Conservation (phyloP, 2,888 invertebrate genomes). For the Mamestra brassicae region DNA sequence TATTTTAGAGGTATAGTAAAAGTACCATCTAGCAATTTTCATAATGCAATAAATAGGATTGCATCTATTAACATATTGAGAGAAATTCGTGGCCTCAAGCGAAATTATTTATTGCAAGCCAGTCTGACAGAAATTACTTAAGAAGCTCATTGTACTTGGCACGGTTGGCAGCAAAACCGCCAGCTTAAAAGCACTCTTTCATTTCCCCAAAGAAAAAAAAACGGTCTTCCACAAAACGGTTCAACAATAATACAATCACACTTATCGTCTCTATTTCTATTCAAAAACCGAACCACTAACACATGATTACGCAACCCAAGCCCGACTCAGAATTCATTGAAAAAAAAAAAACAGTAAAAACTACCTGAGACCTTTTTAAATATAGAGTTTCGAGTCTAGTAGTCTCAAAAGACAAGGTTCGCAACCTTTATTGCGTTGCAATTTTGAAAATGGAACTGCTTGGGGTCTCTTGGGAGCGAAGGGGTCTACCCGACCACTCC, state of each 20-base stretch:
- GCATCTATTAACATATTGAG: conserved; percentile 11
- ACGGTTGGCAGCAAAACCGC: conserved; percentile 38
- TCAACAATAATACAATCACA: conserved; percentile 46
- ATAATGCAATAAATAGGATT: not conserved
- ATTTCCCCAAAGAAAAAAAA: conserved; percentile 17
- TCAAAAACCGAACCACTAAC: conserved; percentile 41
- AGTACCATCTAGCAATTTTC: not conserved
- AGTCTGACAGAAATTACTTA: conserved; percentile 18
- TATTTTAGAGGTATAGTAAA: not conserved
- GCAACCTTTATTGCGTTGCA: conserved; percentile 78
- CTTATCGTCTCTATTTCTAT: conserved; percentile 46
- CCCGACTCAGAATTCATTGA: conserved; percentile 62
- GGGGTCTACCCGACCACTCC: conserved; percentile 73
- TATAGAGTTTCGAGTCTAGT: conserved; percentile 62
- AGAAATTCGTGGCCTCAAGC: not conserved
- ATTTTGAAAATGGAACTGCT: conserved; percentile 83
- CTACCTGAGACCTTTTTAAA: conserved; percentile 68
- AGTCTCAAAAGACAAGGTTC: conserved; percentile 69
- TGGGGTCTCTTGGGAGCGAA: conserved; percentile 67
- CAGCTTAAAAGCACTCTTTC: conserved; percentile 11
- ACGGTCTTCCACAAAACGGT: conserved; percentile 24
- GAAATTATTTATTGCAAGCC: conserved; percentile 22
- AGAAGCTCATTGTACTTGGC: conserved; percentile 37
- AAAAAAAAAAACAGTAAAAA: conserved; percentile 52
- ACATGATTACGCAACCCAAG: conserved; percentile 45